Evolutionary conservation across 1,140 invertebrate genomes (phyloP).

Genomic region (Lepidotrigona ventralis): DNA sequence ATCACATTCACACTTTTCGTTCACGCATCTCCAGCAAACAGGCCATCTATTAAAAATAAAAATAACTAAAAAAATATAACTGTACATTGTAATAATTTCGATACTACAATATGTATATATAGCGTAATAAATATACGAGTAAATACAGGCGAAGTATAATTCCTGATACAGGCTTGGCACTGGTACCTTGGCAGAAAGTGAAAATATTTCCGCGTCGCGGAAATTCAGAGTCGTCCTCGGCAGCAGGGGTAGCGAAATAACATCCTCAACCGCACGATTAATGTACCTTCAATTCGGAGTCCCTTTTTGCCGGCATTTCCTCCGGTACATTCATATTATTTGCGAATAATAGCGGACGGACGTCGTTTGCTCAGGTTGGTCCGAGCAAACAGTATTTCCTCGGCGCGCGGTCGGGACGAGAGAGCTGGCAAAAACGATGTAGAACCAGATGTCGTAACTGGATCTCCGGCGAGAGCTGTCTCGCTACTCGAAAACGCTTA

Average conservation of each 20-base stretch:
- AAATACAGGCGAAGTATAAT: too few species aligned
- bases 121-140: too few species aligned
- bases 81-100: too few species aligned
- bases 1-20: too few species aligned
- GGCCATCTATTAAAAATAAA: too few species aligned
- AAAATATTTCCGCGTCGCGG: too few species aligned
- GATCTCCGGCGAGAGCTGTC: background rate
- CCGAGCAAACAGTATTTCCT: background rate
- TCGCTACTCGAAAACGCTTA: background rate
- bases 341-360: background rate
- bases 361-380: background rate
- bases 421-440: background rate
- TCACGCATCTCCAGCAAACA: too few species aligned
- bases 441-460: slow-evolving; percentile 13
- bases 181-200: too few species aligned
- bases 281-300: background rate
- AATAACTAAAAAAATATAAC: too few species aligned
- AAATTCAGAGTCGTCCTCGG: background rate
- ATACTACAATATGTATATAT: too few species aligned
- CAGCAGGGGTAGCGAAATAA: background rate
- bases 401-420: background rate
- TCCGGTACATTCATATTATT: background rate
- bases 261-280: background rate
- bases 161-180: too few species aligned
- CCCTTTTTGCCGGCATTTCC: background rate